A percentile compares a stretch with the other conserved stretches of the same genome.
Conservation (phyloP, 2,797 vertebrate genomes). For the Centroberyx gerrardi region DNA sequence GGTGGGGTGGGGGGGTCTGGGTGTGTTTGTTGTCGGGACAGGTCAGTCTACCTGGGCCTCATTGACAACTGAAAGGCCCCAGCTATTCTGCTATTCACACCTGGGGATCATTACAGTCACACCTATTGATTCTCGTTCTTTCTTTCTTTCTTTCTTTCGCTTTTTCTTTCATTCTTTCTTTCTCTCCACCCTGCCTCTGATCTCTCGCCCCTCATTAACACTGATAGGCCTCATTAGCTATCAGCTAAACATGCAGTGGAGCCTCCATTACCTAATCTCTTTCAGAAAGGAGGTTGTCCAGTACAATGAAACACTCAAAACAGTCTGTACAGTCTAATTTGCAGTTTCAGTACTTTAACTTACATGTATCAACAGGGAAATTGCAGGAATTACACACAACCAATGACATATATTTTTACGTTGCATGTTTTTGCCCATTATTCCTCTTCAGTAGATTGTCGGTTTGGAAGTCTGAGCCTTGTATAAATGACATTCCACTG, state of each 20-base stretch:
- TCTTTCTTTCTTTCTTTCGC: not conserved
- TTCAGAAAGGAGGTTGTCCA: not conserved
- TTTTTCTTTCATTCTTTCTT: not conserved
- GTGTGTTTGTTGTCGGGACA: slow-evolving; percentile 50
- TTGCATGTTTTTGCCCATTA: no score
- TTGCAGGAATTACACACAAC: no score
- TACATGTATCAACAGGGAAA: no score
- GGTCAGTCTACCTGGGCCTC: slow-evolving; percentile 37
- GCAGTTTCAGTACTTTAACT: no score
- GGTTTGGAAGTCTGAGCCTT: no score
- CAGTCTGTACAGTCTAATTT: no score
- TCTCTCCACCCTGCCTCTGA: slow-evolving; percentile 13
- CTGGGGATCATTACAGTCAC: slow-evolving; percentile 22
- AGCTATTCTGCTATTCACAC: slow-evolving; percentile 7
- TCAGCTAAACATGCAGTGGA: not conserved
- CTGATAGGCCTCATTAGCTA: slow-evolving; percentile 1
- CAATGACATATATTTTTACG: no score
- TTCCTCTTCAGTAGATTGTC: no score
- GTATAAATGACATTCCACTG: no score
- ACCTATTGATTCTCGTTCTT: slow-evolving; percentile 9
- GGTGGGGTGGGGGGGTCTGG: slow-evolving; percentile 14
- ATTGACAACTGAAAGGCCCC: slow-evolving; percentile 16
- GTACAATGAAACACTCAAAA: no score
- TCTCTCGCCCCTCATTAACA: not conserved
- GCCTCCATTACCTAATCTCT: not conserved